phyloP scores from a whole-genome alignment of 2,113 vertebrate species.

The Struthio camelus region DNA sequence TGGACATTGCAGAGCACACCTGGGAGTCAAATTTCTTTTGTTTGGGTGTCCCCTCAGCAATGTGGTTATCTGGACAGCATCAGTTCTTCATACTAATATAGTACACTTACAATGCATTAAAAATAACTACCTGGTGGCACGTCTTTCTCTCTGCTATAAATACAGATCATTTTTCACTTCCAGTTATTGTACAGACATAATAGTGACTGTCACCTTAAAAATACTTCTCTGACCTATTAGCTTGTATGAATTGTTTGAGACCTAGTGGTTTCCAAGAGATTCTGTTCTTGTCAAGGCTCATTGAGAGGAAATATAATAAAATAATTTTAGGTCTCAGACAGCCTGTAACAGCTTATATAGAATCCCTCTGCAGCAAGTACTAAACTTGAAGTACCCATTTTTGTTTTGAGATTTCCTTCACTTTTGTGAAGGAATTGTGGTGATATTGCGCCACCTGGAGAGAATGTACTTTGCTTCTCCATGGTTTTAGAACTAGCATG shows the following conservation, averaged over 20 bases:
- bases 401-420: background rate
- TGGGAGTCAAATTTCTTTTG: background rate
- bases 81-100: background rate
- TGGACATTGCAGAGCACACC: background rate
- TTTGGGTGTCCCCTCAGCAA: background rate
- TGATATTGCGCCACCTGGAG: background rate
- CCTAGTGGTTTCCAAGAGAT: background rate
- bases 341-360: background rate
- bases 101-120: background rate
- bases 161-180: background rate
- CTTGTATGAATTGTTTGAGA: background rate
- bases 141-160: background rate
- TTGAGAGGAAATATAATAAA: background rate
- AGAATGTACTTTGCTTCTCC: background rate
- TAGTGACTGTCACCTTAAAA: background rate
- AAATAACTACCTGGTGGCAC: background rate
- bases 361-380: background rate
- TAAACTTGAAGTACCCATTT: background rate
- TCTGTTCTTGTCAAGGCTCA: background rate
- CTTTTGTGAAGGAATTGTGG: background rate
- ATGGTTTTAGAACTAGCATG: background rate
- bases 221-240: fast-evolving
- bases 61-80: background rate
- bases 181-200: background rate
- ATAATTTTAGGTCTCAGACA: background rate